Evolutionary conservation across 2,888 invertebrate genomes (phyloP), one percentile per base, ranked within the genome.

Genomic region (Amorpha juglandis): DNA sequence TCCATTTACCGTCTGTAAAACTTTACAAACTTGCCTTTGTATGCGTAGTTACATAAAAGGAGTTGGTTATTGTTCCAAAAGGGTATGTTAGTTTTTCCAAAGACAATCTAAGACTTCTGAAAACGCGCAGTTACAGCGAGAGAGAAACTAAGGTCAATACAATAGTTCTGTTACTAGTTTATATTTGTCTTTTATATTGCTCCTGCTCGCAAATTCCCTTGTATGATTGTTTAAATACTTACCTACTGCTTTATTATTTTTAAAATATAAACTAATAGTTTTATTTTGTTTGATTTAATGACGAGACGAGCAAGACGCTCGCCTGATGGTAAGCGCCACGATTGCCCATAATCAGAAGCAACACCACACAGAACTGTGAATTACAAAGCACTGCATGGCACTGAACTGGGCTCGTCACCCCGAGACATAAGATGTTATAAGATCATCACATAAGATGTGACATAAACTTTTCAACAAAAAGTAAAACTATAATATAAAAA

Each of bases 11-110:
- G 1, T 27, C 50, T n/a, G 50, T 6, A 27, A 38, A 63, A 63
- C 63, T 63, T 63, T 51, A 19, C 21, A 42, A 42, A 63, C 42
- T 35, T 63, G 33, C 51, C 14, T 62, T 63, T 63, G 45, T 47
- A 55, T 33, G 19, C 11, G 45, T 53, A 3, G n/a, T n/a, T n/a
- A 52, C 55, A 55, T 55, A 11, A n/a, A 19, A 33, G 58, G 35
- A n/a, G n/a, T n/a, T 55, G 27, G 64, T 35, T 64, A 58, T 48
- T 64, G 47, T 64, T 58, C 33, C 7, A 16, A 64, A 48, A 38
- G 64, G 64, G 53, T 55, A 45, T 64, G 33, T 48, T 35, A 8
- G 19, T 35, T 52, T 63, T 58, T 64, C 16, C 35, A 55, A 64
- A 38, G 47, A 38, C 33, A 64, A 55, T 55, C 33, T 55, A 47